These are phyloP conservation scores for Phasianus colchicus DNA, from an alignment of 2,113 vertebrate genomes.

Conservation along the genomic window DNA sequence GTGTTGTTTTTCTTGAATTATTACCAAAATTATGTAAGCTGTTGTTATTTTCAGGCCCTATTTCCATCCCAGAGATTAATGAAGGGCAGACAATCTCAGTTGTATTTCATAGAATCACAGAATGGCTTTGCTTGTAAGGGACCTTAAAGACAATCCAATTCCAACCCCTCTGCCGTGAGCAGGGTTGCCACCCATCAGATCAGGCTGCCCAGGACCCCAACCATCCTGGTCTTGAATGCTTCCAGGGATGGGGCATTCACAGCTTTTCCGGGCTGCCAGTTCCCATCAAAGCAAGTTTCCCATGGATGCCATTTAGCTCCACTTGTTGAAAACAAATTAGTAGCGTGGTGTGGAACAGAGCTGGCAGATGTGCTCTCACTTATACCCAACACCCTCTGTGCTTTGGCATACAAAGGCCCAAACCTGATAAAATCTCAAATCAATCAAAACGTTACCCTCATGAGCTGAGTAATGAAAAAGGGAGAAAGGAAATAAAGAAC, in stretches of 20 bases:
- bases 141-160: too few species aligned
- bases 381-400: background rate
- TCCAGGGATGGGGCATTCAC: too few species aligned
- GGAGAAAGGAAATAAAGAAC: background rate
- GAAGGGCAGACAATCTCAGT: background rate
- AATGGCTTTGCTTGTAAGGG: too few species aligned
- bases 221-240: too few species aligned
- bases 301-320: background rate
- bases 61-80: background rate
- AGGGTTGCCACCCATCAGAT: too few species aligned
- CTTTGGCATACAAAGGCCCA: fast-evolving
- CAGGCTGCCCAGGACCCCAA: too few species aligned
- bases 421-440: background rate
- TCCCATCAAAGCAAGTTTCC: background rate
- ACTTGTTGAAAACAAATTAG: background rate
- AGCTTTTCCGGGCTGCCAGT: background rate
- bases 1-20: background rate
- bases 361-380: background rate
- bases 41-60: background rate
- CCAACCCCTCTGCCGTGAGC: too few species aligned
- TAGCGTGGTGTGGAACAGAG: background rate
- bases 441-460: background rate
- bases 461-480: background rate
- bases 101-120: background rate
- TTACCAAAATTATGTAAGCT: background rate